Base-by-base conservation (phyloP, 2,113 vertebrate genomes). In the Alligator mississippiensis region DNA sequence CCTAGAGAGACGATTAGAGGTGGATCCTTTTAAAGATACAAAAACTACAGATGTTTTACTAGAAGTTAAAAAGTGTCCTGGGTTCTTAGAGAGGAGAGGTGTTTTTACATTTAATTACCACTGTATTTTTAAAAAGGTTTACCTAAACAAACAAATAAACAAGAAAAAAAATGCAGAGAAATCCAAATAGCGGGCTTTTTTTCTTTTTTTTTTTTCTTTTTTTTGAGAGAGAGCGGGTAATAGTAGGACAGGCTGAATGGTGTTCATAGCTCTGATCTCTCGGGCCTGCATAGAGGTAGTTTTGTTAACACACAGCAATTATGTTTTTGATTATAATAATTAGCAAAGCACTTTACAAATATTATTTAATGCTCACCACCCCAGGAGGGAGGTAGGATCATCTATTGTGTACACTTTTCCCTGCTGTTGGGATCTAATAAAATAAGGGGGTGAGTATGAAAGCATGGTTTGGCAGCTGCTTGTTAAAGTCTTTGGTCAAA, bases 251-350 rank as follows among this genome's bases (percentile, higher is more conserved):
- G 47, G 24, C 10, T 13, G 30, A 0, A 0, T 3, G 11, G 4
- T 1, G 0, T 2, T 12, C 0, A 1, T 0, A 1, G 25, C 25
- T 1, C 1, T 38, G 57, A 18, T 34, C 18, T 54, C 6, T 57
- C 54, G 6, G 75, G 54, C 55, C 27, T 10, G 5, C 14, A 57
- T 25, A 19, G 17, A 77, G 27, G 27, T 13, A 77, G 27, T 77
- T 77, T 77, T 77, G 75, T 77, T 58, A 57, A 58, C 54, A 28
- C 27, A 19, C 54, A 58, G 75, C 75, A 77, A 58, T 77, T 28
- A 57, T 54, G 24, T 77, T 77, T 58, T 57, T 58, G 75, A 77
- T 77, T 25, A 28, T 58, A n/a, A 57, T 25, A 57, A 77, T 55
- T 17, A 58, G 27, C 9, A 28, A 25, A 58, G 25, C 75, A 18